Evolutionary conservation across 2,888 invertebrate genomes (phyloP), one percentile per base, ranked within the genome.

Genomic region (Eristalis arbustorum): DNA sequence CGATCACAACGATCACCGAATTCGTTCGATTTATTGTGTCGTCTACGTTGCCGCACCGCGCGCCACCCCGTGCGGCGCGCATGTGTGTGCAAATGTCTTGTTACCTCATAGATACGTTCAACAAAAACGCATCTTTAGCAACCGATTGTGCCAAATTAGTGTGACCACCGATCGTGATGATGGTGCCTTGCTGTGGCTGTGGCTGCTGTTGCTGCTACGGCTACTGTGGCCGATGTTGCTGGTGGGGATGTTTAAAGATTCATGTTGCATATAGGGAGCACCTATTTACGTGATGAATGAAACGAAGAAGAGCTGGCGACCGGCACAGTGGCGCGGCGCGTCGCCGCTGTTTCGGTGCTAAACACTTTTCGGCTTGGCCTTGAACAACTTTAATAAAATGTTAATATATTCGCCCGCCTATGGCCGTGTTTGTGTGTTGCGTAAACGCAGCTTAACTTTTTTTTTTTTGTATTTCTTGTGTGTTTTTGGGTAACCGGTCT

Each of bases 201-300:
- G 4, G n/a, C 42, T 14, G 40, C 14, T 42, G 14, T 8, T n/a
- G 42, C 6, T 14, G 42, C n/a, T 42, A 18, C 18, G 5, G 18
- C 14, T 14, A 14, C 18, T n/a, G 67, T 14, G 56, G 56, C 4
- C 25, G 42, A 59, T 68, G 49, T 59, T 59, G 62, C 49, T 49
- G 49, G 49, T 49, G 49, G 49, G 49, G 49, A 49, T 49, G 49
- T 56, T 85, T 85, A 62, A 77, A 82, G 85, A 85, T 85, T 85
- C 85, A 85, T 75, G 78, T 67, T 82, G 87, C 87, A 87, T 87
- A 87, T 82, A 87, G 87, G 87, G 82, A 87, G 87, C 87, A 87
- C 87, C 87, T 87, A 87, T 82, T 87, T 87, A 87, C 87, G 85
- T 87, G 85, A 82, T 71, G 82, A 87, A 85, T 85, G 82, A 73